These are phyloP conservation scores for Heliconius charithonia DNA, from an alignment of 2,888 invertebrate species.

Conservation along the genomic window DNA sequence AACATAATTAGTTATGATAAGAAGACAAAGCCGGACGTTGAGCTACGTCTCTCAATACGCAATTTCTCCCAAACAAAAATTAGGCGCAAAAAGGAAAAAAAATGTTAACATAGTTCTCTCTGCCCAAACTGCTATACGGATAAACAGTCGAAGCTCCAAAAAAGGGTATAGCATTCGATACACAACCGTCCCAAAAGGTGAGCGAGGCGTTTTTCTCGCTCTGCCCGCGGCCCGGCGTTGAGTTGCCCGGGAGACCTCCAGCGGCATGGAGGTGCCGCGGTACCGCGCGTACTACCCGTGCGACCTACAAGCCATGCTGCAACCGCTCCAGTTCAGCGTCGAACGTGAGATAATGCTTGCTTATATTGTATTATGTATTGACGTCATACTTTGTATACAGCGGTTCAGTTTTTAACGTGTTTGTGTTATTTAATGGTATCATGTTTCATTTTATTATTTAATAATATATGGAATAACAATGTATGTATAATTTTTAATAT, in stretches of 20 bases:
- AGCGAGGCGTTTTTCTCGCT: conserved; percentile 53
- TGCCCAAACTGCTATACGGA: too few species aligned
- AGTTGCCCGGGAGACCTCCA: conserved; percentile 81
- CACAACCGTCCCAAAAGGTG: neutral
- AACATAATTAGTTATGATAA: neutral
- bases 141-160: too few species aligned
- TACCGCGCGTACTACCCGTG: conserved; percentile 80
- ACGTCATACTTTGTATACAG: neutral
- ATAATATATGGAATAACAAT: neutral
- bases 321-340: conserved; percentile 35
- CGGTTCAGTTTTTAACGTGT: too few species aligned
- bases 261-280: conserved; percentile 81
- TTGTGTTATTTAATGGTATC: neutral
- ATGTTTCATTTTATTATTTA: neutral
- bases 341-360: conserved; percentile 31
- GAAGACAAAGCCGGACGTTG: too few species aligned
- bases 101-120: too few species aligned
- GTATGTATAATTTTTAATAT: neutral
- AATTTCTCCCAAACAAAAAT: too few species aligned
- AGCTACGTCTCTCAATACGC: too few species aligned
- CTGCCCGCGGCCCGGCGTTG: conserved; percentile 51
- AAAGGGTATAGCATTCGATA: conserved; percentile 22
- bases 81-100: too few species aligned
- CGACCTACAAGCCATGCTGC: conserved; percentile 59
- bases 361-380: neutral